These are phyloP conservation scores for Hecatera dysodea DNA, from an alignment of 2,888 invertebrate species.

Conservation along the genomic window DNA sequence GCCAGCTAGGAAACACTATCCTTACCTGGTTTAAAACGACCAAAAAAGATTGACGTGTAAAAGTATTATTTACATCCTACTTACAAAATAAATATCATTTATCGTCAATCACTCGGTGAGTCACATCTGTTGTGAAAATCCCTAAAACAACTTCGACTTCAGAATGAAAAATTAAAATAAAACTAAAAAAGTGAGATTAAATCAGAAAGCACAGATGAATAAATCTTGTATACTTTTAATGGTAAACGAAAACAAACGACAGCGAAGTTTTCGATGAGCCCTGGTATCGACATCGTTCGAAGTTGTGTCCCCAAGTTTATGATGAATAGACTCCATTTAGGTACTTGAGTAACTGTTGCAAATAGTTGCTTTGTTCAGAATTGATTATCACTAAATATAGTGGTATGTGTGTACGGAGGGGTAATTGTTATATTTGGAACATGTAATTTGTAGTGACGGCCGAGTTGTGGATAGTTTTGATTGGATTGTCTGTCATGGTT, in stretches of 20 bases:
- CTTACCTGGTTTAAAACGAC: too few relatives aligned
- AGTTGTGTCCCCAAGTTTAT: constrained; percentile 50
- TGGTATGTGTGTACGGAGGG: constrained; percentile 13
- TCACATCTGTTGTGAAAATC: neutral
- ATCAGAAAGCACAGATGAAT: constrained; percentile 28
- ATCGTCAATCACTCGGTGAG: too few relatives aligned
- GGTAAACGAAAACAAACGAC: constrained; percentile 46
- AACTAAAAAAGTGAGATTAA: constrained; percentile 8
- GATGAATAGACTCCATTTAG: constrained; percentile 57
- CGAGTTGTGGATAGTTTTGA: constrained; percentile 6
- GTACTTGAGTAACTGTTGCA: constrained; percentile 51
- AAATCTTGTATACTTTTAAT: constrained; percentile 30
- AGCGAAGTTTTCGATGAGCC: constrained; percentile 34
- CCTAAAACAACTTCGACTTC: neutral
- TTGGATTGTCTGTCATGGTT: neutral
- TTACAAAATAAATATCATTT: too few relatives aligned
- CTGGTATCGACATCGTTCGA: constrained; percentile 51
- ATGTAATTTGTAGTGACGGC: constrained; percentile 1
- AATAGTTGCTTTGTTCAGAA: constrained; percentile 55
- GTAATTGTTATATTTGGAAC: constrained; percentile 10
- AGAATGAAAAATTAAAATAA: neutral
- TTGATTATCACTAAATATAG: constrained; percentile 48
- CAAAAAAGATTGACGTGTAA: too few relatives aligned
- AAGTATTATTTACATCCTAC: too few relatives aligned
- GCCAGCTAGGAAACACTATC: too few relatives aligned